phyloP scores from a whole-genome alignment of 2,888 invertebrate species.

The Drosophila eohydei region DNA sequence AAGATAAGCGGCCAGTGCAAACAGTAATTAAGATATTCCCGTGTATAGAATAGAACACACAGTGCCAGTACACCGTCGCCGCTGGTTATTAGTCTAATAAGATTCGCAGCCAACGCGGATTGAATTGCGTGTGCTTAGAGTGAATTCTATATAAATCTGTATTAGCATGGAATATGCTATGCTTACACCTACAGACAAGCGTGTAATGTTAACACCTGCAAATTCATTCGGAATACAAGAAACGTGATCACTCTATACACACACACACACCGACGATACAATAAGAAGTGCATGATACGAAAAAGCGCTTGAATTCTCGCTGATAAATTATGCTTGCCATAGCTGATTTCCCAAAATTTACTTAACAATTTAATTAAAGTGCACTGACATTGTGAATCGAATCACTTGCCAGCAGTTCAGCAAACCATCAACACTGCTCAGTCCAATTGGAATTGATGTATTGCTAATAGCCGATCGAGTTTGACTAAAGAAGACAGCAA shows the following conservation, averaged over 20 bases:
- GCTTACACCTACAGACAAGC: slow-evolving; percentile 9
- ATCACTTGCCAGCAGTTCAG: slow-evolving; percentile 4
- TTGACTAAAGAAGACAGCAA: slow-evolving; percentile 16
- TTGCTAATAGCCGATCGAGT: slow-evolving; percentile 6
- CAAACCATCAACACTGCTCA: not conserved
- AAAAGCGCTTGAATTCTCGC: slow-evolving; percentile 11
- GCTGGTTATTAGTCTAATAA: slow-evolving; percentile 8
- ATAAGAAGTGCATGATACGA: slow-evolving; percentile 4
- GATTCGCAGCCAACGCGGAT: slow-evolving; percentile 7
- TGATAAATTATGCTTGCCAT: slow-evolving; percentile 28
- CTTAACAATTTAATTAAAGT: slow-evolving; percentile 17
- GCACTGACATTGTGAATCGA: slow-evolving; percentile 5
- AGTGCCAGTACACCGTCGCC: slow-evolving; percentile 9
- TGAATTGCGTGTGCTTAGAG: slow-evolving; percentile 14
- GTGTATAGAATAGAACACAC: slow-evolving; percentile 12
- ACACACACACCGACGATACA: slow-evolving; percentile 7
- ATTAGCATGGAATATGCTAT: slow-evolving; percentile 23
- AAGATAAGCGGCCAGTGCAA: slow-evolving; percentile 49
- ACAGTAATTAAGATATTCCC: slow-evolving; percentile 37
- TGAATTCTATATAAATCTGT: slow-evolving; percentile 12
- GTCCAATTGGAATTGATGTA: slow-evolving; percentile 29
- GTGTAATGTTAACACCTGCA: slow-evolving; percentile 29
- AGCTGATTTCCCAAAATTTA: slow-evolving; percentile 10
- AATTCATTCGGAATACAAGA: slow-evolving; percentile 34
- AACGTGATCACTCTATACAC: slow-evolving; percentile 62